A percentile compares a stretch with the other conserved stretches of the same genome.
phyloP scores from a whole-genome alignment of 2,113 vertebrate genomes.

The Ammodytes marinus region DNA sequence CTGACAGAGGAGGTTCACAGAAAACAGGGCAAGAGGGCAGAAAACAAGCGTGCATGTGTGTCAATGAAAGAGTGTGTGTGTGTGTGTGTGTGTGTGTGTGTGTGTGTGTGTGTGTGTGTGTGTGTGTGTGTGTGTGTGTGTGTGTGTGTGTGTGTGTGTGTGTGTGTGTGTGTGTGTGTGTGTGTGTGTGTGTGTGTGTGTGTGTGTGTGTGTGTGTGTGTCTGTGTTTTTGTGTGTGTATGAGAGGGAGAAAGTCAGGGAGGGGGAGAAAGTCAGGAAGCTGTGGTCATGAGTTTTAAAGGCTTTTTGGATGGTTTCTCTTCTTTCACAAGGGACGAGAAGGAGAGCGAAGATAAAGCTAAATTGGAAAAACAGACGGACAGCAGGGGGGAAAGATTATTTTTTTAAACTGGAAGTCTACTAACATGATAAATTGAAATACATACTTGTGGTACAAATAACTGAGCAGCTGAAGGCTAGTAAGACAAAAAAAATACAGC shows the following conservation, averaged over 20 bases:
- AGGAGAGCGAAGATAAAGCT: slow-evolving; percentile 1
- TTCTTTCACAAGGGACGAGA: slow-evolving; percentile 14
- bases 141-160: no score
- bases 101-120: no score
- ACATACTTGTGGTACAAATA: slow-evolving; percentile 7
- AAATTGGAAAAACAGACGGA: slow-evolving; percentile 32
- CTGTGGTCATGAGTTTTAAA: slow-evolving; percentile 71
- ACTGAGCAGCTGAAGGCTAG: background rate
- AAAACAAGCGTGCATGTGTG: slow-evolving; percentile 63
- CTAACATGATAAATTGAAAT: slow-evolving; percentile 3
- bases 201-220: no score
- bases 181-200: no score
- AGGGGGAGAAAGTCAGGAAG: slow-evolving; percentile 41
- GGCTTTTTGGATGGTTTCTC: slow-evolving; percentile 15
- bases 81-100: no score
- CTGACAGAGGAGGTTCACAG: slow-evolving; percentile 52
- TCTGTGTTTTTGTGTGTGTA: no score
- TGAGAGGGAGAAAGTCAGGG: background rate
- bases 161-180: no score
- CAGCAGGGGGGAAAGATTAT: slow-evolving; percentile 6
- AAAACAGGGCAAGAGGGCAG: slow-evolving; percentile 50
- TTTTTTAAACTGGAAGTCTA: background rate
- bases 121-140: no score
- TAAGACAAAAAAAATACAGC: slow-evolving; percentile 10
- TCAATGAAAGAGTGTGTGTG: slow-evolving; percentile 4